Base-by-base conservation (phyloP, 2,797 vertebrate genomes). In the Halcyon badia region DNA sequence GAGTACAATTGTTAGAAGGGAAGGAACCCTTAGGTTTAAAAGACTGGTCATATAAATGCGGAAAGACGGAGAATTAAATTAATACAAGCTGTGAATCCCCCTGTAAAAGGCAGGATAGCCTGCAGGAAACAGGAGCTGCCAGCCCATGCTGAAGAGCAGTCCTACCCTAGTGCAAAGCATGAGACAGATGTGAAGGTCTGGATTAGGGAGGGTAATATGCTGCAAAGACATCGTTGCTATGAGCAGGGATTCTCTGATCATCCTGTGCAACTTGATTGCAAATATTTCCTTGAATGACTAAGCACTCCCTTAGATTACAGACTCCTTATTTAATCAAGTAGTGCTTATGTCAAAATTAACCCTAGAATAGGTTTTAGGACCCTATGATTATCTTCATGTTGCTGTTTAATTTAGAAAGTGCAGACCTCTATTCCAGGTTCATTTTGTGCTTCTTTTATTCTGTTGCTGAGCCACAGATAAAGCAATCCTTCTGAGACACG, bases 141-240 rank as follows among this genome's bases (percentile, higher is more conserved):
- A 78, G 62, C 16, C 33, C 14, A 1, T 1, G 9, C 24, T 41
- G 20, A 11, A 42, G 51, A 49, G 24, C 33, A 16, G 12, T 15
- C 22, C 72, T 65, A 54, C 5, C 42, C 42, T 13, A 2, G 1
- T 42, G 44, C 17, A 16, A 31, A 12, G 42, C 22, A 3, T 0
- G 14, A 52, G 69, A 3, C 4, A 6, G 51, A 22, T 9, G 24
- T 8, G 37, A 11, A n/a, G 33, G 1, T 15, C 24, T 12, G 10
- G 20, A 1, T 22, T 0, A 10, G 31, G 54, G 19, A 5, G 0
- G 2, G 31, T 2, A 14, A 39, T 2, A 7, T 17, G 35, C 28
- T 60, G 21, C 44, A 33, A 21, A 22, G 28, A 1, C 4, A 4
- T 4, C 33, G 26, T 39, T 26, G n/a, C 18, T 9, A 4, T 0